These are phyloP conservation scores for Albula glossodonta DNA, from an alignment of 2,113 vertebrate genomes.

Conservation along the genomic window DNA sequence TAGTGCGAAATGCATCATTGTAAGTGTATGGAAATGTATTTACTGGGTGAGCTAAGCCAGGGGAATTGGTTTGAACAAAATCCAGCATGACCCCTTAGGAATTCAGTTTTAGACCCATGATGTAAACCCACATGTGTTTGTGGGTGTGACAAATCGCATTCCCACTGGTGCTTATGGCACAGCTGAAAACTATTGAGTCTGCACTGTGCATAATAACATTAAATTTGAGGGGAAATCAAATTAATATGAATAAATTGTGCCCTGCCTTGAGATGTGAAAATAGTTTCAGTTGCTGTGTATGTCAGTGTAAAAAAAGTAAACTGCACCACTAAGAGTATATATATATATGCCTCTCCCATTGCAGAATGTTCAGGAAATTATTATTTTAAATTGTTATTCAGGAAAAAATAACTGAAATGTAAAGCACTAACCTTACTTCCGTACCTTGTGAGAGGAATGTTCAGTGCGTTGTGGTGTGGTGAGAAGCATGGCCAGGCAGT, in stretches of 20 bases:
- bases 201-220: not conserved
- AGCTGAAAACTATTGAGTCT: not conserved
- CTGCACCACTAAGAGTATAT: not conserved
- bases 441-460: not conserved
- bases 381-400: not conserved
- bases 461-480: not conserved
- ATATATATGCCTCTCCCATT: not conserved
- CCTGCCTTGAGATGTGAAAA: constrained; percentile 6
- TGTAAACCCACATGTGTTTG: not conserved
- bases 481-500: not conserved
- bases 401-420: not conserved
- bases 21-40: not conserved
- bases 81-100: not conserved
- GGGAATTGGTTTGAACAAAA: not conserved
- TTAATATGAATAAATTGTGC: not conserved
- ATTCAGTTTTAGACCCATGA: not conserved
- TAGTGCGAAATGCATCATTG: not conserved
- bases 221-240: not conserved
- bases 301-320: not conserved
- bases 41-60: not conserved
- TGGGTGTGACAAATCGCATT: not conserved
- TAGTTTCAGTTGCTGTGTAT: not conserved
- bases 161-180: not conserved
- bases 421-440: constrained; percentile 17
- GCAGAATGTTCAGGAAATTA: constrained; percentile 16